Evolutionary conservation across 2,113 vertebrate species (phyloP), one percentile per base, ranked within the genome.

Genomic region (Zosterops japonicus): DNA sequence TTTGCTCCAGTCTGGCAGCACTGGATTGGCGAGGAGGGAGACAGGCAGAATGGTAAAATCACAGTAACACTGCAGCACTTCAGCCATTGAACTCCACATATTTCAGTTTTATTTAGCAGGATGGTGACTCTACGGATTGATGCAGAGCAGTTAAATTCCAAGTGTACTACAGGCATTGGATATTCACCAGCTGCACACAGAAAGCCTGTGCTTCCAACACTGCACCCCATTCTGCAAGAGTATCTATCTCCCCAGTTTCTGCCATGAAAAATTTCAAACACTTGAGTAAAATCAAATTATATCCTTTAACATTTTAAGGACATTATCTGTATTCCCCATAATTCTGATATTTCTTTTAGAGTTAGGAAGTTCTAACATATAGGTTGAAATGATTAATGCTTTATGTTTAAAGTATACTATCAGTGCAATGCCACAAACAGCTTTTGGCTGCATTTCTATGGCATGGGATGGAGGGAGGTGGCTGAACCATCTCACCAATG

Each of bases 361-460:
- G 88, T 93, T 80, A 88, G 72, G 44, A 90, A 83, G 31, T 86
- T 63, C 63, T 85, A 90, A 86, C 60, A 35, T 1, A 25, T 4
- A 86, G 22, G 18, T 70, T 70, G 35, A 86, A 88, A 60, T 6
- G 0, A 92, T 95, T 95, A 97, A 96, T 96, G 96, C 95, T 93
- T 28, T 7, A 14, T 1, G 28, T 89, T 93, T 59, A 47, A 93
- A 90, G 68, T 57, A 41, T 63, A 77, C 12, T 64, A 74, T 25
- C 52, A 71, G 90, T 63, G 79, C 83, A 81, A 90, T 9, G 52
- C 47, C 23, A 49, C 47, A 49, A 49, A 49, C 47, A 65, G 70
- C 41, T 59, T 68, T 47, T 39, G 84, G 74, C 81, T 65, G 65
- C 10, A 9, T 24, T 70, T 76, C 35, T 76, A 0, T 27, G 72